phyloP scores from a whole-genome alignment of 2,888 invertebrate genomes.

The Drosophila phalerata region DNA sequence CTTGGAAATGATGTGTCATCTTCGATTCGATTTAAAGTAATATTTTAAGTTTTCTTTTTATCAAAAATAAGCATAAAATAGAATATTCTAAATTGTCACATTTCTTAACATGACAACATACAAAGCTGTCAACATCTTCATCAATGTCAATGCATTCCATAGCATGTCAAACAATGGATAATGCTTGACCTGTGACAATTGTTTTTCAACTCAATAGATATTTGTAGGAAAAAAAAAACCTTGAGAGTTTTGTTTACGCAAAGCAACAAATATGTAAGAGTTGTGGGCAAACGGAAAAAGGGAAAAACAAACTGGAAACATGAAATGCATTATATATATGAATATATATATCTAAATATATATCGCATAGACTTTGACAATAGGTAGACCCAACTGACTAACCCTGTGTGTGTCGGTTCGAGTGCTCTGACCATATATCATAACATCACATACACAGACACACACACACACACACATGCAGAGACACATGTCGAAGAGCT shows the following conservation, averaged over 20 bases:
- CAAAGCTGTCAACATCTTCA: slow-evolving; percentile 21
- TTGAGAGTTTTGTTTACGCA: slow-evolving; percentile 66
- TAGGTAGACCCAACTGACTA: slow-evolving; percentile 36
- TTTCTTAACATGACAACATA: neutral
- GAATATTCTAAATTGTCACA: neutral
- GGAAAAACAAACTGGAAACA: slow-evolving; percentile 38
- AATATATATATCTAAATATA: slow-evolving; percentile 42
- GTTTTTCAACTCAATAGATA: slow-evolving; percentile 23
- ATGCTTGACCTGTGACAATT: slow-evolving; percentile 59
- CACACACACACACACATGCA: slow-evolving; percentile 32
- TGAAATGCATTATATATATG: slow-evolving; percentile 46
- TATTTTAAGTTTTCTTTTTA: too few species aligned
- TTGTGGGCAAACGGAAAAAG: slow-evolving; percentile 3
- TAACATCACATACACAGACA: slow-evolving; percentile 37
- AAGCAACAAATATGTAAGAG: slow-evolving; percentile 23
- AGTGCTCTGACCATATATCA: slow-evolving; percentile 54
- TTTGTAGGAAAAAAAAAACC: slow-evolving; percentile 42
- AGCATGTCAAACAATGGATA: slow-evolving; percentile 34
- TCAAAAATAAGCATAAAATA: neutral
- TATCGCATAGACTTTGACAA: slow-evolving; percentile 49
- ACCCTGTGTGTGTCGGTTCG: slow-evolving; percentile 10
- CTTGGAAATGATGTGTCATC: too few species aligned
- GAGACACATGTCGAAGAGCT: slow-evolving; percentile 21
- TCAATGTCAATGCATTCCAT: slow-evolving; percentile 7
- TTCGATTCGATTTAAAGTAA: neutral